Evolutionary conservation across 2,113 vertebrate genomes (phyloP).

Genomic region (Oryzias javanicus): DNA sequence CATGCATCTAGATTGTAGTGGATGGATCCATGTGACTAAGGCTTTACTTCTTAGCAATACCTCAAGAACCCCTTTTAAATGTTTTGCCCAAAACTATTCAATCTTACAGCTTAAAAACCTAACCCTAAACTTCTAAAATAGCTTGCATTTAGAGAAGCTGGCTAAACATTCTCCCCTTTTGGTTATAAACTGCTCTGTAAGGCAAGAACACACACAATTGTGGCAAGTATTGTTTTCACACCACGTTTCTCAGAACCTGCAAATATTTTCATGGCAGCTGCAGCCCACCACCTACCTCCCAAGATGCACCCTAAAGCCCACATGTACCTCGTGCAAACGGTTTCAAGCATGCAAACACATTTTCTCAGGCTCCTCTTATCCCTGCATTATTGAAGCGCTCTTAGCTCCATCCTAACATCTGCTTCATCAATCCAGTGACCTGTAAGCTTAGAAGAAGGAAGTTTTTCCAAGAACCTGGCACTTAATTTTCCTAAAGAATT

Average conservation of each 20-base stretch:
- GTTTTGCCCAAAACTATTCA: no score
- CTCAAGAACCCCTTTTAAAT: no score
- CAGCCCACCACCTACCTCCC: no score
- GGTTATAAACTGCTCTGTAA: no score
- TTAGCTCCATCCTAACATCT: slow-evolving; percentile 51
- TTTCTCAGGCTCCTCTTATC: not conserved
- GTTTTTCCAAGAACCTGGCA: slow-evolving; percentile 3
- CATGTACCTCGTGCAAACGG: not conserved
- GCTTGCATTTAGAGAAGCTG: no score
- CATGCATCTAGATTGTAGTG: no score
- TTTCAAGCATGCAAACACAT: slow-evolving; percentile 3
- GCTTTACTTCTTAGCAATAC: no score
- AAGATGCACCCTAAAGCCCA: not conserved
- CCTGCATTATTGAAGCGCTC: slow-evolving; percentile 55
- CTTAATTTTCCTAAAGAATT: not conserved
- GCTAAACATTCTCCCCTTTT: no score
- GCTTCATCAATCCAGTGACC: slow-evolving; percentile 41
- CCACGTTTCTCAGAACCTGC: slow-evolving; percentile 1
- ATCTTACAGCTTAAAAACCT: no score
- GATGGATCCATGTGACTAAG: no score
- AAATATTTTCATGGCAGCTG: not conserved
- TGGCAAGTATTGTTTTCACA: not conserved
- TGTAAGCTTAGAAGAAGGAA: slow-evolving; percentile 1
- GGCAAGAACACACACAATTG: no score
- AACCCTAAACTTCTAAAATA: no score